Base-by-base conservation (phyloP, 2,797 vertebrate species). In the Artibeus jamaicensis region DNA sequence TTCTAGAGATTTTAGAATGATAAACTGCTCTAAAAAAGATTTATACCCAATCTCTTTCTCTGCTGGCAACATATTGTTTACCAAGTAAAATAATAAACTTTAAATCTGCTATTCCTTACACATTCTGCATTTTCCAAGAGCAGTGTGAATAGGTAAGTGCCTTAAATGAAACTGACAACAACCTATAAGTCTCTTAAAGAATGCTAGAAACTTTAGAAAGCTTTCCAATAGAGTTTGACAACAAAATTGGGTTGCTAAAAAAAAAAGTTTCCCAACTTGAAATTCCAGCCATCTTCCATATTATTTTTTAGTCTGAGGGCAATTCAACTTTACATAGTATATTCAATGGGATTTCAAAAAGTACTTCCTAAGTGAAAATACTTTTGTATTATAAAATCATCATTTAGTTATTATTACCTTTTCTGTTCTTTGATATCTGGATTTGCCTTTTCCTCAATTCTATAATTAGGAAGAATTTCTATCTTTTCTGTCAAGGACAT, bases 11-110 rank as follows among this genome's bases (percentile, higher is more conserved):
- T 85, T 94, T 68, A 76, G 42, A 89, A 84, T 78, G 76, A 96
- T 92, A 95, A 97, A 93, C 74, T 90, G 24, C 9, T 68, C 65
- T 96, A 93, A 97, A 81, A 87, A 96, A 96, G 94, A 48, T 93
- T 95, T 92, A 95, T 84, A 57, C 11, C 15, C 24, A 48, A 42
- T 89, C 67, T 93, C 83, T 95, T 91, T 76, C 78, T 91, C 79
- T 86, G 71, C 5, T 39, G 44, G 57, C 73, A 93, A 57, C 55
- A 76, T 44, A 53, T 67, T 79, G 55, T 65, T 68, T 89, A 88
- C 67, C 95, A 39, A 73, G 53, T 59, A 92, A 96, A 95, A 94
- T 34, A 95, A 89, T 93, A 96, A 37, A 90, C 95, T 95, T 94
- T 77, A 93, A 73, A 96, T 67, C 48, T 79, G 21, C 73, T 93